A percentile compares a stretch with the other conserved stretches of the same genome.
phyloP scores from a whole-genome alignment of 2,888 invertebrate species.

The Augochlorella aurata region DNA sequence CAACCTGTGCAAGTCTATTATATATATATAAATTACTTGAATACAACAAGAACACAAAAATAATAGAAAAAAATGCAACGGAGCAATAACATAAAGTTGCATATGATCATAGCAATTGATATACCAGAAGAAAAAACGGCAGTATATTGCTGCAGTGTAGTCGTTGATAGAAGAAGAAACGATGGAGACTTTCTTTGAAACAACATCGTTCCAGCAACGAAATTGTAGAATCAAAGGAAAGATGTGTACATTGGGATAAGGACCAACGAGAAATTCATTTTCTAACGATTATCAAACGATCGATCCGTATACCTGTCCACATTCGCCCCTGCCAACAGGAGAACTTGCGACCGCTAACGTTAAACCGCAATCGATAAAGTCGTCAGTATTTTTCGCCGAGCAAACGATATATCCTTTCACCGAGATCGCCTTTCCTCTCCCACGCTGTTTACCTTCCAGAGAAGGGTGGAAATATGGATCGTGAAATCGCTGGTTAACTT shows the following conservation, averaged over 20 bases:
- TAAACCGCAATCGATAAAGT: conserved; percentile 46
- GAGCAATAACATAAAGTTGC: no score
- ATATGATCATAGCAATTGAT: no score
- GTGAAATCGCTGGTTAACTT: conserved; percentile 21
- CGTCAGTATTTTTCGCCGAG: conserved; percentile 45
- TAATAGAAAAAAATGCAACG: no score
- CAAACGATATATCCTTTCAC: conserved; percentile 20
- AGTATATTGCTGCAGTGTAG: not conserved
- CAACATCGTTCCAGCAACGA: not conserved
- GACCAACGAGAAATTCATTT: conserved; percentile 12
- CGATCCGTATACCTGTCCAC: conserved; percentile 48
- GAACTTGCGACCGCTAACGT: conserved; percentile 25
- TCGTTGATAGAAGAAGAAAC: not conserved
- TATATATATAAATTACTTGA: no score
- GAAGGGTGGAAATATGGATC: not conserved
- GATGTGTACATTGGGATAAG: no score
- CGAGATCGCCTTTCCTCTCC: not conserved
- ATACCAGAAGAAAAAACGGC: no score
- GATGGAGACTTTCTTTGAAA: not conserved
- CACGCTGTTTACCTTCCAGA: conserved; percentile 1
- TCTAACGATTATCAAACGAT: conserved; percentile 53
- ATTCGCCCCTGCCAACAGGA: not conserved
- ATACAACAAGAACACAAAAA: no score
- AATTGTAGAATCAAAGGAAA: conserved; percentile 16
- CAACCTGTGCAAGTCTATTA: no score